A percentile compares a stretch with the other conserved stretches of the same genome.
Conservation (phyloP, 2,113 vertebrate species). For the Accipiter virgatus region DNA sequence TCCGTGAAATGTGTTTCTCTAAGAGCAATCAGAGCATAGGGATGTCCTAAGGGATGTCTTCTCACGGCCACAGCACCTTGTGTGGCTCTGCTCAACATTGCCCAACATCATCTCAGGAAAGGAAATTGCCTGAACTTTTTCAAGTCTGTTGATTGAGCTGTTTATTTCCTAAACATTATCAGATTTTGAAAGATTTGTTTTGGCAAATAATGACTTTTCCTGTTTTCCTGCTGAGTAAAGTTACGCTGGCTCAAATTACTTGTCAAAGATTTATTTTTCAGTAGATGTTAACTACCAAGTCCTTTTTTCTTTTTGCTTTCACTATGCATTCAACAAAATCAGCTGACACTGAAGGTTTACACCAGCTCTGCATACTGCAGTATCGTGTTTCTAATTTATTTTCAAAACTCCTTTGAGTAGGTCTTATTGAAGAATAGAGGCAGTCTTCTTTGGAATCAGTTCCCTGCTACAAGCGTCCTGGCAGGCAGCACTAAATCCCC, state of each 20-base stretch:
- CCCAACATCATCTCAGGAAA: background rate
- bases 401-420: slow-evolving; percentile 14
- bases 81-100: background rate
- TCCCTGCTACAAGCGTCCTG: background rate
- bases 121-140: slow-evolving; percentile 20
- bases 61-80: background rate
- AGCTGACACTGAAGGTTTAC: slow-evolving; percentile 21
- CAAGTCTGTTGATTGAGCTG: slow-evolving; percentile 16
- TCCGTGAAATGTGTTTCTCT: background rate
- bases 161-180: slow-evolving; percentile 63
- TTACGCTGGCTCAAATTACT: slow-evolving; percentile 9
- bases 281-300: slow-evolving; percentile 38
- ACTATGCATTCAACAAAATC: slow-evolving; percentile 25
- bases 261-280: slow-evolving; percentile 47
- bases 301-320: slow-evolving; percentile 20
- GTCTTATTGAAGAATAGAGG: slow-evolving; percentile 17
- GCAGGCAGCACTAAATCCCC: background rate
- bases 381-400: slow-evolving; percentile 47
- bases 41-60: background rate
- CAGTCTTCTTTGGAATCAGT: background rate
- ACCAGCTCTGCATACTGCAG: background rate
- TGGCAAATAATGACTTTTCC: slow-evolving; percentile 51
- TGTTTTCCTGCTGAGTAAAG: slow-evolving; percentile 39
- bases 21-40: background rate
- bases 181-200: slow-evolving; percentile 58